Conservation (phyloP, 2,113 vertebrate species). For the Stigmatopora argus region DNA sequence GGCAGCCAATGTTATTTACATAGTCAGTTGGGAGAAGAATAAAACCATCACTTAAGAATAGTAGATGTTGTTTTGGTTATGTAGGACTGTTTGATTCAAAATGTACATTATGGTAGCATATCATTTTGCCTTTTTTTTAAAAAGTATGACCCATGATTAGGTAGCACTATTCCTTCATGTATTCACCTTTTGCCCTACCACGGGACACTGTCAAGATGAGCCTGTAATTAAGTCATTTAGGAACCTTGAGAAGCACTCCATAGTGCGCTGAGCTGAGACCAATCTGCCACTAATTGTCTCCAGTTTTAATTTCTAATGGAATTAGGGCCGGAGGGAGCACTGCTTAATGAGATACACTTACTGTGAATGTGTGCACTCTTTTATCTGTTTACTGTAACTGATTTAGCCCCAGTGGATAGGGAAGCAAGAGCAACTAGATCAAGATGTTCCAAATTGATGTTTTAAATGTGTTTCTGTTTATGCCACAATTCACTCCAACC, state of each 20-base stretch:
- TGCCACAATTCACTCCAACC: conserved; percentile 35
- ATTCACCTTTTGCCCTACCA: conserved; percentile 18
- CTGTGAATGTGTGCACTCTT: conserved; percentile 32
- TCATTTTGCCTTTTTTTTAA: conserved; percentile 6
- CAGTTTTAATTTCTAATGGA: conserved; percentile 71
- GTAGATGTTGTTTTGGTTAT: neutral
- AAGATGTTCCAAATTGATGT: conserved; percentile 46
- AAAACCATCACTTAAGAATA: neutral
- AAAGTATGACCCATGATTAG: conserved; percentile 10
- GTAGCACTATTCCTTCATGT: conserved; percentile 23
- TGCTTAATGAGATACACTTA: conserved; percentile 57
- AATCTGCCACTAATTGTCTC: conserved; percentile 66
- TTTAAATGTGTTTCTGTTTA: conserved; percentile 36
- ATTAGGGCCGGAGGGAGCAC: conserved; percentile 62
- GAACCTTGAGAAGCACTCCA: conserved; percentile 53
- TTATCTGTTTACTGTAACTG: conserved; percentile 61
- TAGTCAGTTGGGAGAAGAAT: neutral
- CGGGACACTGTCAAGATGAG: conserved; percentile 42
- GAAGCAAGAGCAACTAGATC: conserved; percentile 44
- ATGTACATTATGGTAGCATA: neutral
- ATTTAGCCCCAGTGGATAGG: conserved; percentile 35
- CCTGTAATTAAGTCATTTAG: conserved; percentile 67
- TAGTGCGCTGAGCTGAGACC: conserved; percentile 59
- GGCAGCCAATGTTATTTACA: neutral
- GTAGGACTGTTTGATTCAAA: neutral